Base-by-base conservation (phyloP, 2,888 invertebrate species). In the Synergus itoensis region DNA sequence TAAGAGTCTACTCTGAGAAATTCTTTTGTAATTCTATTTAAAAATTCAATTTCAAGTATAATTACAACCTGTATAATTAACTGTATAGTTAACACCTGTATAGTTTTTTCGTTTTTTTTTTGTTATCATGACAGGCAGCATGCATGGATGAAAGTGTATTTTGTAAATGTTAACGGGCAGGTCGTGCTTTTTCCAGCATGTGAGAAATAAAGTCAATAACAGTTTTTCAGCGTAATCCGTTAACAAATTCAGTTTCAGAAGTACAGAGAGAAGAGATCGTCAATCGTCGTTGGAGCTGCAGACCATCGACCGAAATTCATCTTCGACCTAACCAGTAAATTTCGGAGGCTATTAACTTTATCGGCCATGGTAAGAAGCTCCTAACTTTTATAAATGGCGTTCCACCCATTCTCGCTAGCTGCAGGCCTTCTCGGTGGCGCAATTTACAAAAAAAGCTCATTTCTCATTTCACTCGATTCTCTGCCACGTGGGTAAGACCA, bases 321-420 rank as follows among this genome's bases (percentile, higher is more conserved):
- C 82, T 79, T 81, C 81, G 77, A 83, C 81, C 81, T 76, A 76
- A 78, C 83, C 83, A 84, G 86, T 86, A 88, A 90, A 90, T 90
- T 91, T 90, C 80, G 84, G 80, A 85, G 87, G 88, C 89, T 90
- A 90, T 90, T 89, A 90, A 90, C 86, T 90, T 91, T 89, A 88
- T 89, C 89, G 88, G 87, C 21, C 79, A 81, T 81, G 80, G 85
- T 86, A 89, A 87, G 87, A 86, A 88, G 87, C 85, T 86, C 85
- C 87, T 86, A 89, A 90, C 89, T 91, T 91, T 91, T 90, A 90
- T 90, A 89, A 91, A 91, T 89, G 87, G 87, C 85, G 86, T 82
- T 73, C 82, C 80, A 81, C 69, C 81, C 82, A 76, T 81, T 79
- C 79, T 76, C 78, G 79, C 82, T 78, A 76, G 84, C 80, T 81